Evolutionary conservation across 2,797 vertebrate species (phyloP).

Genomic region (Catharus ustulatus): DNA sequence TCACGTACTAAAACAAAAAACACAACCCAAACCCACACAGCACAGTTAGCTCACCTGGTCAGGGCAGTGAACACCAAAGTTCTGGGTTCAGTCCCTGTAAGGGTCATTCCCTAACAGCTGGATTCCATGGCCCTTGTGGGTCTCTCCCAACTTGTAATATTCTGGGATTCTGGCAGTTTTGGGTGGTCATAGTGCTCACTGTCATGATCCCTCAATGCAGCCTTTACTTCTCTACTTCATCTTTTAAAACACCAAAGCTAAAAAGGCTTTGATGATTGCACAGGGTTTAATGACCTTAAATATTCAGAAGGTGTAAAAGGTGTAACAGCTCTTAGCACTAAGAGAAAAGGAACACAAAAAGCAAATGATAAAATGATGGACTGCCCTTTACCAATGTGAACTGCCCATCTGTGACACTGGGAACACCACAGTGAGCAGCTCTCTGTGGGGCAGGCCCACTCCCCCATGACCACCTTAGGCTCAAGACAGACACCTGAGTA

Average conservation of each 20-base stretch:
- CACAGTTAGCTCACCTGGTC: neutral
- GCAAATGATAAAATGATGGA: neutral
- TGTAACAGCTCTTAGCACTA: neutral
- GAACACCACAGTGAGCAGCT: neutral
- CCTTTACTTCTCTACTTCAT: neutral
- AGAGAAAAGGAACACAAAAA: neutral
- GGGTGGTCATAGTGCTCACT: neutral
- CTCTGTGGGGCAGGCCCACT: neutral
- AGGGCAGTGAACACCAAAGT: neutral
- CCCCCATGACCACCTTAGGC: neutral
- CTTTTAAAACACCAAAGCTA: neutral
- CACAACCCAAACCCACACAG: neutral
- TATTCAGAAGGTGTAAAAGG: neutral
- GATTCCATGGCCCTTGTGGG: neutral
- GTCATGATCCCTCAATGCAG: neutral
- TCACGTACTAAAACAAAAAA: neutral
- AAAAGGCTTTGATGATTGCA: neutral
- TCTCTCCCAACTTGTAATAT: neutral
- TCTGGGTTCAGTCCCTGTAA: neutral
- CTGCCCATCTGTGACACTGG: neutral
- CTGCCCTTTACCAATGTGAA: neutral
- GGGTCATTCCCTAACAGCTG: neutral
- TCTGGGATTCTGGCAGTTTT: neutral
- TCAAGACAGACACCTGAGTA: neutral
- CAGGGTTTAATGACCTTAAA: neutral